phyloP scores from a whole-genome alignment of 2,888 invertebrate species.

The Liodrosophila aerea region DNA sequence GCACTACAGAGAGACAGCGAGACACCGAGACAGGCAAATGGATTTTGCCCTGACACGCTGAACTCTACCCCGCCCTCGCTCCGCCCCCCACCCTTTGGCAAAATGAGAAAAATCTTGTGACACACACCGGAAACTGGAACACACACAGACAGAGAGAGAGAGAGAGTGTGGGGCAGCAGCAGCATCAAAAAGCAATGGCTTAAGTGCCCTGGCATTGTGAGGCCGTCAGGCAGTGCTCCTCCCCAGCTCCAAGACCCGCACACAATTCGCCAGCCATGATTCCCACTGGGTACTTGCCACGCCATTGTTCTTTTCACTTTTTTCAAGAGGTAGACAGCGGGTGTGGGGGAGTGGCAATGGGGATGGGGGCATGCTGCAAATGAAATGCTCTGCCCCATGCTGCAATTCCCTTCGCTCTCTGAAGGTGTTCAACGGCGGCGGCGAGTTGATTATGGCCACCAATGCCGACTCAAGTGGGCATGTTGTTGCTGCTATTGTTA shows the following conservation, averaged over 20 bases:
- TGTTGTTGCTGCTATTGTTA: conserved; percentile 29
- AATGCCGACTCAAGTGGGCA: conserved; percentile 67
- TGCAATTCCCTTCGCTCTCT: not conserved
- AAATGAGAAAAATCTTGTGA: conserved; percentile 71
- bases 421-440: conserved; percentile 62
- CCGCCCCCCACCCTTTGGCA: too few species aligned
- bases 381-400: conserved; percentile 51
- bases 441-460: conserved; percentile 69
- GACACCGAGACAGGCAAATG: conserved; percentile 60
- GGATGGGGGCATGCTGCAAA: conserved; percentile 46
- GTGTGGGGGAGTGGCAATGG: too few species aligned
- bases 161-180: conserved; percentile 6
- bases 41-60: conserved; percentile 71
- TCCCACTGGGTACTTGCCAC: conserved; percentile 51
- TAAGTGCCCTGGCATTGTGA: conserved; percentile 72
- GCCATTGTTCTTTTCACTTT: conserved; percentile 75
- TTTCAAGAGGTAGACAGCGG: conserved; percentile 39
- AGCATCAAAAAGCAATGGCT: conserved; percentile 74
- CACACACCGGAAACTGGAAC: conserved; percentile 73
- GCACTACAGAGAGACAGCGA: conserved; percentile 5
- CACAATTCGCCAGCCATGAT: conserved; percentile 29
- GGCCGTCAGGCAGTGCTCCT: conserved; percentile 61
- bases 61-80: conserved; percentile 48
- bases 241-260: conserved; percentile 27
- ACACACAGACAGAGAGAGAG: not conserved